Evolutionary conservation across 2,888 invertebrate species (phyloP).

Genomic region (Conchocele bisecta): DNA sequence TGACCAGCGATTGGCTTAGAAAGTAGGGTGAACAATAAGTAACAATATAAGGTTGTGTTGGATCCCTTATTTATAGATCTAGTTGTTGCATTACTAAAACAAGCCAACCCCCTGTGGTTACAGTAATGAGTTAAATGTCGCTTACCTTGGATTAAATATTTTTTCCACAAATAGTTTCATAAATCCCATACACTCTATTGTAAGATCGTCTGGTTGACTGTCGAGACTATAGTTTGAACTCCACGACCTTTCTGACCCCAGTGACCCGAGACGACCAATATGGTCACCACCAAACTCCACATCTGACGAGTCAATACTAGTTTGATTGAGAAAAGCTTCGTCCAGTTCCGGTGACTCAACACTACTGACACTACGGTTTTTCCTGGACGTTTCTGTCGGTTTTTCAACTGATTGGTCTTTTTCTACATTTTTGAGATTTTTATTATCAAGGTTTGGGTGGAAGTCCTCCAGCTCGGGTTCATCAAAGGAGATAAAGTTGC

Average conservation of each 20-base stretch:
- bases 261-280: constrained; percentile 66
- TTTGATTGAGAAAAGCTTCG: constrained; percentile 47
- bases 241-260: constrained; percentile 77
- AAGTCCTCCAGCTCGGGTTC: constrained; percentile 57
- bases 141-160: constrained; percentile 85
- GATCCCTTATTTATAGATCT: too few species aligned
- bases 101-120: background rate
- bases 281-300: constrained; percentile 72
- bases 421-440: constrained; percentile 11
- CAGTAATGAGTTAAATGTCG: too few species aligned
- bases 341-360: constrained; percentile 64
- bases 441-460: constrained; percentile 48
- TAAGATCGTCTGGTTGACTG: constrained; percentile 84
- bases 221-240: constrained; percentile 77
- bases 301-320: constrained; percentile 76
- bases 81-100: too few species aligned
- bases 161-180: constrained; percentile 88
- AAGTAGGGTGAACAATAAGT: too few species aligned
- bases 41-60: too few species aligned
- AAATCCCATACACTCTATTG: constrained; percentile 85
- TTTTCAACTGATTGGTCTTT: constrained; percentile 27
- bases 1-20: too few species aligned
- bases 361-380: constrained; percentile 66
- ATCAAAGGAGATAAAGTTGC: constrained; percentile 77
- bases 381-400: constrained; percentile 45